phyloP scores from a whole-genome alignment of 2,888 invertebrate genomes.

The Thymelicus sylvestris region DNA sequence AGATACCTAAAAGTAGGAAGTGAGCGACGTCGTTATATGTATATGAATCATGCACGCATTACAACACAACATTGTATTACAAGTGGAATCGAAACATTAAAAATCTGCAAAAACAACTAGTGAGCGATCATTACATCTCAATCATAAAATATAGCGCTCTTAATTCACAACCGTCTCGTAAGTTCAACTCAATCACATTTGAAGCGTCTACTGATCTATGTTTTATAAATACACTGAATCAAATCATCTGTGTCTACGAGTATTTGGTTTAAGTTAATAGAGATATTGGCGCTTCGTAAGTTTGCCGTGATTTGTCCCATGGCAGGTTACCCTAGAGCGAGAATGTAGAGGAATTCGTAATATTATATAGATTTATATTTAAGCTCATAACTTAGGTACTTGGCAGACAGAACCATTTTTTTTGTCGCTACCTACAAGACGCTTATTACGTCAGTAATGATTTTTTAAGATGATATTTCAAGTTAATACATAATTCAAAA shows the following conservation, averaged over 20 bases:
- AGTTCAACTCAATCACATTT: conserved; percentile 29
- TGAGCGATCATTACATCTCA: conserved; percentile 24
- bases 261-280: no score
- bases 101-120: conserved; percentile 31
- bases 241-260: background rate
- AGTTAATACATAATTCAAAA: no score
- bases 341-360: no score
- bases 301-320: no score
- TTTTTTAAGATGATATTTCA: no score
- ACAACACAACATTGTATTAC: conserved; percentile 16
- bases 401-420: no score
- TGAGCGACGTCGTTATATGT: conserved; percentile 22
- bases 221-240: conserved; percentile 13
- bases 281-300: no score
- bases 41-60: conserved; percentile 14
- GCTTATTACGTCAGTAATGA: no score
- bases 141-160: conserved; percentile 23
- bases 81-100: conserved; percentile 33
- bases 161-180: conserved; percentile 38
- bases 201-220: background rate
- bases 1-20: conserved; percentile 16
- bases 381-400: no score
- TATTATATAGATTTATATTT: no score
- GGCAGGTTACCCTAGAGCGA: no score
- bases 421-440: no score